Percentiles rank a stretch among this genome's conserved stretches.
These are phyloP conservation scores for Heliangelus exortis DNA, from an alignment of 2,797 vertebrate species.

Conservation along the genomic window DNA sequence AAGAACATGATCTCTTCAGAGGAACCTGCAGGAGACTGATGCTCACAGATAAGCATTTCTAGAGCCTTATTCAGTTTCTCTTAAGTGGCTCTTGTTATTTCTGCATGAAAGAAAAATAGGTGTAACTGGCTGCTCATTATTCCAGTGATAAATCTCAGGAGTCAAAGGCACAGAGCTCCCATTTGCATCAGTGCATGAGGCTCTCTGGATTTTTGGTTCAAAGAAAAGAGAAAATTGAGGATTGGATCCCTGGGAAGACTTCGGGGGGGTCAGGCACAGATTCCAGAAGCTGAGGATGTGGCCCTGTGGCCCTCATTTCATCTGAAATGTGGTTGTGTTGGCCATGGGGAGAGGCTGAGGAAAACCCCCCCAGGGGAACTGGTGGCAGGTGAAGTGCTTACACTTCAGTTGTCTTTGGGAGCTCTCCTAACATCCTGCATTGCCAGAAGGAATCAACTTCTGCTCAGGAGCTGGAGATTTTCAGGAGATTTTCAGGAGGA, in stretches of 20 bases:
- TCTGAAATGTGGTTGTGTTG: background rate
- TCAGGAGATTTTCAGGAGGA: background rate
- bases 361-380: background rate
- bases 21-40: background rate
- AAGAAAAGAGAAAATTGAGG: background rate
- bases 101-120: background rate
- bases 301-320: background rate
- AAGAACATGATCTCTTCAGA: background rate
- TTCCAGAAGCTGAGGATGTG: background rate
- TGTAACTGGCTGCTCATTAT: background rate
- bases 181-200: rapidly evolving
- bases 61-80: background rate
- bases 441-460: background rate
- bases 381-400: background rate
- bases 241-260: background rate
- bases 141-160: rapidly evolving
- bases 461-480: background rate
- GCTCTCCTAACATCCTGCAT: background rate
- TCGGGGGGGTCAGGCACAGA: background rate
- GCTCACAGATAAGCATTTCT: background rate
- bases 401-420: background rate
- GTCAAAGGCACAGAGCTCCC: background rate
- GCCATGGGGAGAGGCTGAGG: background rate
- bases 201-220: background rate
- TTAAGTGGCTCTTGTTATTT: background rate